phyloP scores from a whole-genome alignment of 2,888 invertebrate genomes.

The Aethes cnicana region DNA sequence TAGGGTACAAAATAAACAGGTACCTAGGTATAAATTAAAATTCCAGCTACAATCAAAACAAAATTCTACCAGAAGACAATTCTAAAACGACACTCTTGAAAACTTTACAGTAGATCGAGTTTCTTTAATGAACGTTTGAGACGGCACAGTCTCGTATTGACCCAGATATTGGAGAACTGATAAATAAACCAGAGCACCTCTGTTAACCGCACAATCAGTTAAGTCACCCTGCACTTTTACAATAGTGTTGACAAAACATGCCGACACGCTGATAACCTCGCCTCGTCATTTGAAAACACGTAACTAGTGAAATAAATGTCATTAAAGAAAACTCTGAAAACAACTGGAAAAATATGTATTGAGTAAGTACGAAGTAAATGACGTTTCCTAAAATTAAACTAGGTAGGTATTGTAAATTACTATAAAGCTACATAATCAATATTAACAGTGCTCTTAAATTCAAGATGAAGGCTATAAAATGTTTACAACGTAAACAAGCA shows the following conservation, averaged over 20 bases:
- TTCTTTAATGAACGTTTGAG: slow-evolving; percentile 24
- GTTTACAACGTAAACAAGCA: slow-evolving; percentile 25
- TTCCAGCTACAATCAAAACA: too few species aligned
- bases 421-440: slow-evolving; percentile 1
- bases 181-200: slow-evolving; percentile 28
- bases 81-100: neutral
- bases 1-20: too few species aligned
- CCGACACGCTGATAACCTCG: slow-evolving; percentile 32
- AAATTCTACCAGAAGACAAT: neutral
- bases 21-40: too few species aligned
- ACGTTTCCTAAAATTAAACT: slow-evolving; percentile 2
- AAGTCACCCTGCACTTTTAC: slow-evolving; percentile 22
- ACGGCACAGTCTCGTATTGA: slow-evolving; percentile 21
- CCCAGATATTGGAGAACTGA: slow-evolving; percentile 26
- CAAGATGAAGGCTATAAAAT: slow-evolving; percentile 17
- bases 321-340: neutral
- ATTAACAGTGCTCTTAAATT: slow-evolving; percentile 10
- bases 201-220: slow-evolving; percentile 23
- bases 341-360: too few species aligned
- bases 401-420: slow-evolving; percentile 7
- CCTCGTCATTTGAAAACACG: slow-evolving; percentile 4
- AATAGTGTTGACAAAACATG: slow-evolving; percentile 33
- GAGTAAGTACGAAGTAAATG: too few species aligned
- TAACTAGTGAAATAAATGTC: neutral
- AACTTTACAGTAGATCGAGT: slow-evolving; percentile 3